Evolutionary conservation across 2,113 vertebrate species (phyloP), one percentile per base, ranked within the genome.

Genomic region (human): DNA sequence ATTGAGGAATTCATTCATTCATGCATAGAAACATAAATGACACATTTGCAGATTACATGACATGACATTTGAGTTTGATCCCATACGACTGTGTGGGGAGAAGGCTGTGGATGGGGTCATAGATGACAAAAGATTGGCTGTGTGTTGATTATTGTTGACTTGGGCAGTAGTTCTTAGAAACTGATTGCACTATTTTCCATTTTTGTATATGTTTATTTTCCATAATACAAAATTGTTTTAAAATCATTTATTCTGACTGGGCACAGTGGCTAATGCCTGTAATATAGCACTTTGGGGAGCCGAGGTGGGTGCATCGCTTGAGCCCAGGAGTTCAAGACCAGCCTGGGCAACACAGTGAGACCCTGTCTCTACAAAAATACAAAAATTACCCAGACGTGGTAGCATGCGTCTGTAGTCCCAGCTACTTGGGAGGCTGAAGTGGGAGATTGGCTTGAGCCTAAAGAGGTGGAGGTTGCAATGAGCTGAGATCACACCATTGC

Each of bases 161-260:
- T 45, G 61, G 32, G 25, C 32, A 14, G 50, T 80, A 50, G 38
- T 40, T 66, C 45, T 84, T 55, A 59, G 78, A n/a, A 50, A 59
- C 38, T 55, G 55, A 68, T 55, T 55, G 16, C 22, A 50, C 14
- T 64, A 0, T 43, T 93, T n/a, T 79, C 52, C 8, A 50, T 40
- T 27, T 83, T 82, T 43, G 20, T 93, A 35, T 40, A 20, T 68
- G 11, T 59, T 75, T 81, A 48, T 89, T 92, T 93, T 73, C n/a
- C 38, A 89, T 86, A 40, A 64, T 40, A 50, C 83, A 80, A 57
- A 78, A 14, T 8, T 4, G 59, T 87, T n/a, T 10, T 35, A 84
- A 94, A 92, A 43, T 59, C 6, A 70, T 48, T 61, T 50, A 25
- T 61, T 93, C 25, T 66, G 30, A 7, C 64, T 16, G 30, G 64